These are phyloP conservation scores for Brachionus sp. DNA, from an alignment of 1,140 invertebrate species.

Conservation along the genomic window DNA sequence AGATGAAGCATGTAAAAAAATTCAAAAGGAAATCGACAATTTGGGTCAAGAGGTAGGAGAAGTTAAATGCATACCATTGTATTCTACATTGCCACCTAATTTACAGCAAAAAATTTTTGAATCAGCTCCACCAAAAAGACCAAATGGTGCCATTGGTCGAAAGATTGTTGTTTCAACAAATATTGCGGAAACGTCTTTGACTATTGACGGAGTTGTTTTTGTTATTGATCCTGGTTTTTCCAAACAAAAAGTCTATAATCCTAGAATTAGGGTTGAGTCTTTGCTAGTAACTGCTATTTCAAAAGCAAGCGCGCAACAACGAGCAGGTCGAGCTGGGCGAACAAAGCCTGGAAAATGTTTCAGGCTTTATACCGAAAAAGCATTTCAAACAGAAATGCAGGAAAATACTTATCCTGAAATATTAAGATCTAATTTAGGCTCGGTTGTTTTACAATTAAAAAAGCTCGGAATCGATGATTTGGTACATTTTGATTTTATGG, in stretches of 20 bases:
- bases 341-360: slow-evolving; percentile 97
- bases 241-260: slow-evolving; percentile 98
- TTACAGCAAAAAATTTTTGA: slow-evolving; percentile 97
- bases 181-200: slow-evolving; percentile 97
- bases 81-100: slow-evolving; percentile 95
- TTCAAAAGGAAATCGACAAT: slow-evolving; percentile 93
- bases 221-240: slow-evolving; percentile 99
- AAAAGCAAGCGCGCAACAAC: slow-evolving; percentile 97
- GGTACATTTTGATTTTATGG: slow-evolving; percentile 99
- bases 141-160: slow-evolving; percentile 88
- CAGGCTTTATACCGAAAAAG: slow-evolving; percentile 95
- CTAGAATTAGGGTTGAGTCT: slow-evolving; percentile 92
- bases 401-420: slow-evolving; percentile 99
- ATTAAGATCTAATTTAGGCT: slow-evolving; percentile 87
- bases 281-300: slow-evolving; percentile 95
- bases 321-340: slow-evolving; percentile 91
- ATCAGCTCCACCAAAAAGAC: slow-evolving; percentile 77
- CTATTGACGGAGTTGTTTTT: slow-evolving; percentile 99
- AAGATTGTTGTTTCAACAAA: slow-evolving; percentile 97
- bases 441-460: slow-evolving; percentile 94
- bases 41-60: slow-evolving; percentile 92
- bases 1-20: slow-evolving; percentile 96
- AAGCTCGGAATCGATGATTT: slow-evolving; percentile 98
- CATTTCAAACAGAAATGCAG: slow-evolving; percentile 98
- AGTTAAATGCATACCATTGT: slow-evolving; percentile 94